These are phyloP conservation scores for Charadrius vociferus DNA, from an alignment of 2,113 vertebrate genomes.

Conservation along the genomic window DNA sequence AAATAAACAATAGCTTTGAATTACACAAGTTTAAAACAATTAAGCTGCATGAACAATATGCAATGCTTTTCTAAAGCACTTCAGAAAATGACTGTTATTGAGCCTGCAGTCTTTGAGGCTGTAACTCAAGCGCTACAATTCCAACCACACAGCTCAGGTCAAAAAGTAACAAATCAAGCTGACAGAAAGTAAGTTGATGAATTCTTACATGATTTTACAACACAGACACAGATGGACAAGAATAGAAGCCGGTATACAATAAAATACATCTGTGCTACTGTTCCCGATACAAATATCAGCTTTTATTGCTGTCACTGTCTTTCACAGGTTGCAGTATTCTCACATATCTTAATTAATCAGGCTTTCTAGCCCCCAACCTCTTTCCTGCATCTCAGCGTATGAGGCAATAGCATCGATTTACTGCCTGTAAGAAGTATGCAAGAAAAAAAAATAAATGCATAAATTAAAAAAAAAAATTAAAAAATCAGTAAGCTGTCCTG, in stretches of 20 bases:
- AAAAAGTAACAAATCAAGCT: constrained; percentile 43
- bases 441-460: neutral
- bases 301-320: neutral
- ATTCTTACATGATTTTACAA: constrained; percentile 30
- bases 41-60: neutral
- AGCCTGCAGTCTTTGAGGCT: neutral
- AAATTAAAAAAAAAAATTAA: neutral
- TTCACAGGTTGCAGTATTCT: neutral
- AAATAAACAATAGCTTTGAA: neutral
- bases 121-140: neutral
- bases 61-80: neutral
- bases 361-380: neutral
- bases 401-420: neutral
- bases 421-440: neutral
- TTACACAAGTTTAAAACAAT: neutral
- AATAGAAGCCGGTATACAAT: neutral
- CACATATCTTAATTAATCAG: constrained; percentile 7
- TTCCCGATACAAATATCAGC: neutral
- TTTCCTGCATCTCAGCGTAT: neutral
- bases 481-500: neutral
- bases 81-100: constrained; percentile 27
- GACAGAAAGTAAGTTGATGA: neutral
- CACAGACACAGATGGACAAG: neutral
- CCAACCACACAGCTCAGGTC: constrained; percentile 17
- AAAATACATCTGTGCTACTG: neutral